Base-by-base conservation (phyloP, 2,888 invertebrate species). In the Drosophila histrio region DNA sequence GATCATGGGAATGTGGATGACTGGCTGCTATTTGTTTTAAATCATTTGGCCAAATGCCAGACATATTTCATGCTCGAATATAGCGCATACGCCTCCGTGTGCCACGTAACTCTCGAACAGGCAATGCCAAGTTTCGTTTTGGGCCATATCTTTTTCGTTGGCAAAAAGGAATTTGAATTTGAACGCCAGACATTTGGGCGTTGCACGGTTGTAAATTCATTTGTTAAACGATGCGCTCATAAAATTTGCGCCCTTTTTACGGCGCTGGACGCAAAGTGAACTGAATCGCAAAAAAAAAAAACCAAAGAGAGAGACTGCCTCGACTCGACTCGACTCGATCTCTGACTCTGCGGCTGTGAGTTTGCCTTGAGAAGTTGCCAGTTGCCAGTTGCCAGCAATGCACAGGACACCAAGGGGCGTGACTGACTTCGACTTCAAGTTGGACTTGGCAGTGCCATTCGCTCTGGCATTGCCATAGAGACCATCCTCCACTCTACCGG, bases 171-270 rank as follows among this genome's bases (percentile, higher is more conserved):
- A 90, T 90, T 90, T 90, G 89, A 86, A 89, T 89, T 91, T 90
- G 91, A 91, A 91, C 91, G 91, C 91, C 91, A 91, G 91, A 91
- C 91, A 90, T 88, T 91, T 91, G 91, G 91, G 91, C 91, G 91
- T 91, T 91, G 88, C 91, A 88, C 87, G 89, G 91, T 91, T 91
- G 91, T 91, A 91, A 91, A 91, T 91, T 91, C 91, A 91, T 91
- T 91, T 91, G 91, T 90, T 91, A 91, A 91, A 91, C 89, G 91
- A 91, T 90, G 90, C 86, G 89, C 90, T 91, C 91, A 91, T 91
- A 91, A 91, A 91, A 90, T 89, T 90, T 88, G 87, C 76, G 81
- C 78, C 81, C 73, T 76, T 71, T 81, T 80, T 78, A 72, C 63
- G 73, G 72, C 70, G 38, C 68, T 66, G 59, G 15, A 39, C 62